Conservation (phyloP, 1,140 invertebrate genomes). For the Thaumetopoea pityocampa region DNA sequence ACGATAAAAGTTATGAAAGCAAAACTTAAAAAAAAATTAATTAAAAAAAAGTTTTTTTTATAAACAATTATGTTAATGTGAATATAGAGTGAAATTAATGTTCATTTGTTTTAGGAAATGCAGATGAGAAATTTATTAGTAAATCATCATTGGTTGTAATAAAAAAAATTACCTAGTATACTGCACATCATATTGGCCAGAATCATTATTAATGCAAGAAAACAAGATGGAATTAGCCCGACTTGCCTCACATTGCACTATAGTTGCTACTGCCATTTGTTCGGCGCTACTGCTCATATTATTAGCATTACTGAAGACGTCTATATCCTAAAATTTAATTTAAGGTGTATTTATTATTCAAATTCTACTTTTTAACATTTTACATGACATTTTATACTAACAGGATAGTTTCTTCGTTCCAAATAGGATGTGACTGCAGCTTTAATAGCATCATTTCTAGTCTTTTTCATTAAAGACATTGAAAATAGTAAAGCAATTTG, state of each 20-base stretch:
- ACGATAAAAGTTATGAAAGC: too few relatives aligned
- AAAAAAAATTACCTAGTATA: constrained; percentile 62
- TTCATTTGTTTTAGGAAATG: too few relatives aligned
- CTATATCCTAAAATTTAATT: constrained; percentile 54
- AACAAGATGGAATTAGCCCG: constrained; percentile 71
- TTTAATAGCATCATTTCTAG: constrained; percentile 71
- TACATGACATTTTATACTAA: constrained; percentile 44
- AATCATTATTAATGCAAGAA: constrained; percentile 77
- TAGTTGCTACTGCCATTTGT: constrained; percentile 72
- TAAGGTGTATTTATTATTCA: background rate
- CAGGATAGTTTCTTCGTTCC: constrained; percentile 72
- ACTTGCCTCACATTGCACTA: constrained; percentile 71
- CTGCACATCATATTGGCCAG: constrained; percentile 76
- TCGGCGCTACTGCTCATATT: constrained; percentile 66
- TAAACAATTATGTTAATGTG: too few relatives aligned
- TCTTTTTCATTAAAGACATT: constrained; percentile 63
- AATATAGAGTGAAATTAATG: too few relatives aligned
- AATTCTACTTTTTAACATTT: constrained; percentile 8
- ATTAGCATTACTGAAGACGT: constrained; percentile 57
- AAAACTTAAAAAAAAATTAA: too few relatives aligned
- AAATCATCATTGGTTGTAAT: background rate
- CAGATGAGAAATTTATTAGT: background rate
- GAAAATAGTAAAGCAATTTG: constrained; percentile 10
- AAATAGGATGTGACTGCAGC: constrained; percentile 73
- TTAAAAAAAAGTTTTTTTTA: too few relatives aligned